Base-by-base conservation (phyloP, 2,113 vertebrate genomes). In the Actenoides hombroni region DNA sequence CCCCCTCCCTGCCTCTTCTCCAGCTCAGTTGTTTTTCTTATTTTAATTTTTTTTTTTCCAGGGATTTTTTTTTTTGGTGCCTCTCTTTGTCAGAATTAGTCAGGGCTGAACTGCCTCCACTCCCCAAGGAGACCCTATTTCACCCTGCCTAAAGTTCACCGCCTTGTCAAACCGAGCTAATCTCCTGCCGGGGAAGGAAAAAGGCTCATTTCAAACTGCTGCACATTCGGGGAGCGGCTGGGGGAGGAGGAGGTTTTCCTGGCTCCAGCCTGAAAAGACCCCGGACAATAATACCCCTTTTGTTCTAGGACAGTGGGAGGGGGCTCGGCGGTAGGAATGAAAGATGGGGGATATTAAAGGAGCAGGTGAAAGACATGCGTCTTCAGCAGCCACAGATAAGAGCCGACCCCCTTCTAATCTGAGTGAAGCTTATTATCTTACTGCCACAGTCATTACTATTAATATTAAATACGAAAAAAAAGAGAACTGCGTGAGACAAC, bases 311-410 rank as follows among this genome's bases (percentile, higher is more conserved):
- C 97, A 96, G 96, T 97, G 97, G 97, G 97, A 97, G 98, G 97
- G 97, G 97, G 98, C 92, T 98, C 97, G 95, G 97, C 97, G 95
- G 98, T 96, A 96, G 95, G 96, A 97, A 97, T 97, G 98, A 97
- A 97, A 98, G 97, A 97, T 98, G 98, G 98, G 98, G 97, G 97
- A 97, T 98, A 98, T 98, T 98, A 97, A 98, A 98, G 98, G 97
- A 98, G 98, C 98, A 98, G 98, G 98, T 99, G 98, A 99, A 98
- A 98, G 98, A 97, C 98, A 94, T 97, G 97, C 95, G 98, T 97
- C 97, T 98, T 98, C 98, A 97, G 98, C 97, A 94, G 98, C 67
- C 96, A 77, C 86, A 97, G 98, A 98, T 98, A 98, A 98, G 98
- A 97, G 96, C 95, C 97, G 90, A 98, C 98, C 97, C 97, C 98